phyloP scores from a whole-genome alignment of 1,140 invertebrate genomes.

The Odontomachus brunneus region DNA sequence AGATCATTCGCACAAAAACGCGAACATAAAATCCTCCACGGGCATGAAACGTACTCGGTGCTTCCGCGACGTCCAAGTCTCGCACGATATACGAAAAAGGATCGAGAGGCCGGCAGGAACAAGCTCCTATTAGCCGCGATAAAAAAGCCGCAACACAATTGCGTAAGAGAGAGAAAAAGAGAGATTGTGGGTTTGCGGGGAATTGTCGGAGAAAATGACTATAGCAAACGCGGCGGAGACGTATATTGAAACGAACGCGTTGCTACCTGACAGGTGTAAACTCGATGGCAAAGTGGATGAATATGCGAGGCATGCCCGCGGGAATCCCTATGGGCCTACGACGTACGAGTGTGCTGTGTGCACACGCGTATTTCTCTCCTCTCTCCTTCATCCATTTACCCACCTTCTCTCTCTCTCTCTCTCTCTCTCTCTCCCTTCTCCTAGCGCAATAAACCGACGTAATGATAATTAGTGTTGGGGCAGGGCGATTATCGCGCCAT shows the following conservation, averaged over 20 bases:
- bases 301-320: conserved; percentile 58
- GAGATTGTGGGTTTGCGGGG: neutral
- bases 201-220: conserved; percentile 10
- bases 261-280: conserved; percentile 64
- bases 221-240: conserved; percentile 19
- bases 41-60: too few relatives aligned
- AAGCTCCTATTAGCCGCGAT: neutral
- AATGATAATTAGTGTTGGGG: conserved; percentile 66
- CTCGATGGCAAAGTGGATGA: conserved; percentile 68
- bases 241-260: conserved; percentile 31
- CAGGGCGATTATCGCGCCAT: conserved; percentile 62
- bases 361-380: neutral
- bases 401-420: neutral
- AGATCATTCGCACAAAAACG: too few relatives aligned
- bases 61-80: neutral
- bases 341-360: too few relatives aligned
- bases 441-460: conserved; percentile 55
- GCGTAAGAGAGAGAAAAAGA: neutral
- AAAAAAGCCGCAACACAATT: neutral
- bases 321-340: conserved; percentile 17
- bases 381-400: too few relatives aligned
- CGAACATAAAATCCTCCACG: too few relatives aligned
- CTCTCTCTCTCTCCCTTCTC: neutral
- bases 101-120: neutral
- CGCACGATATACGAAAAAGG: neutral